Percentiles rank a stretch among this genome's conserved stretches.
These are phyloP conservation scores for Sarcoramphus papa DNA, from an alignment of 2,797 vertebrate genomes.

Conservation along the genomic window DNA sequence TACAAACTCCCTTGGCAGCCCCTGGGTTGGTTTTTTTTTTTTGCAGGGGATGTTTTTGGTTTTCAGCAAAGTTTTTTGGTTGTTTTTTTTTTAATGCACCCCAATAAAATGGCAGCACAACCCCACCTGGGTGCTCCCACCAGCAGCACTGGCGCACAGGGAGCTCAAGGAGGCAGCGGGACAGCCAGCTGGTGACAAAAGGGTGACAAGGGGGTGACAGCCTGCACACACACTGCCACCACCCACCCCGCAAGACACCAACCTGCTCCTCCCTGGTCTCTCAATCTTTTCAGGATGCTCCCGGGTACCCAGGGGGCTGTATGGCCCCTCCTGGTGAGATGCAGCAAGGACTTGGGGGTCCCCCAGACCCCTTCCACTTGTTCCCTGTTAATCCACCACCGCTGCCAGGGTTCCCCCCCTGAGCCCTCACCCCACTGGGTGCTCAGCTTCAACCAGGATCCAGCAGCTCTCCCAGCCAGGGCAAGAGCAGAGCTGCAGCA, in stretches of 20 bases:
- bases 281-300: too few species aligned
- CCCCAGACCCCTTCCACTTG: neutral
- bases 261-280: too few species aligned
- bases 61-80: neutral
- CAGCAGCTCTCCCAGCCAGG: neutral
- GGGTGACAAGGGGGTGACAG: neutral
- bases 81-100: neutral
- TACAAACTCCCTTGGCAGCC: neutral
- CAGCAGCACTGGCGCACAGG: accelerated
- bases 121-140: neutral
- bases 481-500: neutral
- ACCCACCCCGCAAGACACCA: neutral
- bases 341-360: neutral
- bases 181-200: neutral
- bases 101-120: neutral
- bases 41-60: neutral
- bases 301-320: neutral
- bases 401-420: neutral
- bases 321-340: neutral
- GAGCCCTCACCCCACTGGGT: accelerated
- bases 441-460: neutral
- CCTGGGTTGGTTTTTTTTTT: neutral
- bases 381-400: neutral
- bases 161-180: neutral
- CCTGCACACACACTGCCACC: neutral